Conservation (phyloP, 1,140 invertebrate genomes). For the Bombus consobrinus region DNA sequence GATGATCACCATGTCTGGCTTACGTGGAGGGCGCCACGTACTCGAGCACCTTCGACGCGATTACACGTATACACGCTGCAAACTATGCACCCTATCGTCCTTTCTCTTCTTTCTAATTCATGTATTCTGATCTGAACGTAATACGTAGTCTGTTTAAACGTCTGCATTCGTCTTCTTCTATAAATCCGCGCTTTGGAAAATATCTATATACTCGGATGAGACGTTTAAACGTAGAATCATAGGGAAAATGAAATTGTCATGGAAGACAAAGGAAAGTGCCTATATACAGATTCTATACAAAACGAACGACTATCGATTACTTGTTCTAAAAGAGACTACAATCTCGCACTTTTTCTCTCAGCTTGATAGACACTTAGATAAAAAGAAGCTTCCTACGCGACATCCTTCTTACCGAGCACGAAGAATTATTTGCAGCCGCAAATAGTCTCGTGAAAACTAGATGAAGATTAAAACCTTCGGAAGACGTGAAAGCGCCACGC, state of each 20-base stretch:
- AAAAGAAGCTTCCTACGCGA: background rate
- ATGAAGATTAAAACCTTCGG: background rate
- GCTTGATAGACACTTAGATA: background rate
- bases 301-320: background rate
- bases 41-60: slow-evolving; percentile 28
- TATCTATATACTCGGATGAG: background rate
- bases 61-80: slow-evolving; percentile 8
- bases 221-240: background rate
- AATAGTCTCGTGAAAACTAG: background rate
- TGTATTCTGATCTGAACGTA: background rate
- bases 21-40: slow-evolving; percentile 65
- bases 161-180: background rate
- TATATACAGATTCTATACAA: background rate
- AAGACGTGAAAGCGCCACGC: background rate
- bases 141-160: background rate
- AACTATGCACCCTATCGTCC: background rate
- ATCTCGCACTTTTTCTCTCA: background rate
- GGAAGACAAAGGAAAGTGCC: background rate
- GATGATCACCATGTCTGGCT: slow-evolving; percentile 41
- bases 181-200: background rate
- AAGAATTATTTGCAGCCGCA: background rate
- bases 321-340: too few species aligned
- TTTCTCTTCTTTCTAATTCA: background rate
- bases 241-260: background rate
- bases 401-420: background rate